Evolutionary conservation across 2,888 invertebrate genomes (phyloP).

Genomic region (Protula sp.): DNA sequence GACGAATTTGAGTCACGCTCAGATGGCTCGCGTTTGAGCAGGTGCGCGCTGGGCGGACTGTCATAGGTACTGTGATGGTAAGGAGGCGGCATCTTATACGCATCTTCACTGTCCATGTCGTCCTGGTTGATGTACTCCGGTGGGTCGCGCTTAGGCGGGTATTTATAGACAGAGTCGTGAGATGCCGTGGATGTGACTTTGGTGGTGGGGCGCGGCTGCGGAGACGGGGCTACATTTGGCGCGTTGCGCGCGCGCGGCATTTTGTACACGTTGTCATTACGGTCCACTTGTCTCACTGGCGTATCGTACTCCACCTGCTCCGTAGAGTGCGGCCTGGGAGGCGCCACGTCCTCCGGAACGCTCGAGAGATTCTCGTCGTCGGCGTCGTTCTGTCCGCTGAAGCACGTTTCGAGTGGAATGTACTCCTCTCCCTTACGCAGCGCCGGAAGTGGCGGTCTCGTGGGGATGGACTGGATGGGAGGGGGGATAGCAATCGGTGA

Average conservation of each 20-base stretch:
- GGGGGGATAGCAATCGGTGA: too few relatives aligned
- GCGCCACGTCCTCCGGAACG: background rate
- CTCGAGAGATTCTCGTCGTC: background rate
- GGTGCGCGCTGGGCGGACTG: slow-evolving; percentile 30
- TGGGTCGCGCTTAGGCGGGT: background rate
- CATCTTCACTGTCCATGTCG: background rate
- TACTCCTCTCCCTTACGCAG: too few relatives aligned
- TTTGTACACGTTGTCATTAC: background rate
- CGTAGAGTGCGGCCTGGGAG: background rate
- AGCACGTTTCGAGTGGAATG: slow-evolving; percentile 9
- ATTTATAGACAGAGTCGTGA: background rate
- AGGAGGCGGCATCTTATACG: background rate
- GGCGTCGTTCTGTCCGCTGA: slow-evolving; percentile 2
- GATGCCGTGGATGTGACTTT: too few relatives aligned
- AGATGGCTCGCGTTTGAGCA: slow-evolving; percentile 5
- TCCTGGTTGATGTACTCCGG: background rate
- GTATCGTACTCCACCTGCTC: background rate
- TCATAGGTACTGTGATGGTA: slow-evolving; percentile 17
- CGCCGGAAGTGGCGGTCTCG: too few relatives aligned
- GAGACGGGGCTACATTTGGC: too few relatives aligned
- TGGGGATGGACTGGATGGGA: background rate
- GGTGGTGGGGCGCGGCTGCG: too few relatives aligned
- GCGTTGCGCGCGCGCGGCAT: background rate
- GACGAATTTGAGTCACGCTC: background rate
- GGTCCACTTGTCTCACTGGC: background rate